These are phyloP conservation scores for Julus scanicus DNA, from an alignment of 2,888 invertebrate species.

Conservation along the genomic window DNA sequence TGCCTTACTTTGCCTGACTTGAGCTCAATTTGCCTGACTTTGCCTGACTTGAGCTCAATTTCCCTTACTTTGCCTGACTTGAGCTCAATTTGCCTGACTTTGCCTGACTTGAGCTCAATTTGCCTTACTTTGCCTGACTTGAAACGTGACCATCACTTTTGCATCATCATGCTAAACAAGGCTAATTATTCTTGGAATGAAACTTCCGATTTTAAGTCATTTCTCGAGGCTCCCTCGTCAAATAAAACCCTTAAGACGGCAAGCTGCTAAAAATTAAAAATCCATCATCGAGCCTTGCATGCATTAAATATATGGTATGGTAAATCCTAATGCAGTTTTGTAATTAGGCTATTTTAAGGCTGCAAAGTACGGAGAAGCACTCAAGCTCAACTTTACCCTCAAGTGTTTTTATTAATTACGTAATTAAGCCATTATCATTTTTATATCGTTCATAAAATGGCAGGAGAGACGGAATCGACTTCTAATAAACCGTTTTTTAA, in stretches of 20 bases:
- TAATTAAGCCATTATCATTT: conserved; percentile 47
- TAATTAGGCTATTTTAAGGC: conserved; percentile 42
- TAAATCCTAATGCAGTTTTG: conserved; percentile 40
- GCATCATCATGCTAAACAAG: neutral
- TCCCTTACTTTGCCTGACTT: too few species aligned
- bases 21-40: too few species aligned
- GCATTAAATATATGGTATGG: neutral
- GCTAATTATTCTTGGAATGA: neutral
- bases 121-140: too few species aligned
- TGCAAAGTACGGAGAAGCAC: conserved; percentile 24
- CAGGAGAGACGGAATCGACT: conserved; percentile 1
- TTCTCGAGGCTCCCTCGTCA: neutral
- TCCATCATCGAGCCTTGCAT: conserved; percentile 22
- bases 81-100: too few species aligned
- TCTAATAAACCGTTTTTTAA: conserved; percentile 20
- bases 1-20: too few species aligned
- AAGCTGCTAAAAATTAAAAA: neutral
- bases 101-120: too few species aligned
- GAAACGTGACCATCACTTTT: too few species aligned
- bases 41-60: too few species aligned
- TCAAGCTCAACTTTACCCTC: conserved; percentile 40
- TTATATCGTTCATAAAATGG: conserved; percentile 43
- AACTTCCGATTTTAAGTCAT: neutral
- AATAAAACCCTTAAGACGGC: neutral
- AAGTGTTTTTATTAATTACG: conserved; percentile 45